Percentiles rank a stretch among this genome's conserved stretches.
These are phyloP conservation scores for Volucella inflata DNA, from an alignment of 2,888 invertebrate species.

Conservation along the genomic window DNA sequence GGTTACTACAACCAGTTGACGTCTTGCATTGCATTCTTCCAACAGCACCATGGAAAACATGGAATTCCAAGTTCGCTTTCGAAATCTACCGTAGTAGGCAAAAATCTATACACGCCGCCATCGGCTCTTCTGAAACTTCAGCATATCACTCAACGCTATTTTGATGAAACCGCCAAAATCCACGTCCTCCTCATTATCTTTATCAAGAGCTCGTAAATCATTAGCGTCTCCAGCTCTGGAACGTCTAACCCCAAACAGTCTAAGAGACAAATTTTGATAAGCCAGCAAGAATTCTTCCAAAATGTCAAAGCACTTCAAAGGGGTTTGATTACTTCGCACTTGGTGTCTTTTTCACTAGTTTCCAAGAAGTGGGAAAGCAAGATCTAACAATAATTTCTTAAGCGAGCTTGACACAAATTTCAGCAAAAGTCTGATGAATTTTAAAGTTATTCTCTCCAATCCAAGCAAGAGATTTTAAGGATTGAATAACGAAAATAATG, in stretches of 20 bases:
- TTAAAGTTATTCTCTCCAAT: too few relatives aligned
- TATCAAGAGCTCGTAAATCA: conserved; percentile 81
- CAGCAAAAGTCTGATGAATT: too few relatives aligned
- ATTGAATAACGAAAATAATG: too few relatives aligned
- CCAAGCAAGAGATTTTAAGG: too few relatives aligned
- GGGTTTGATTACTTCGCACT: too few relatives aligned
- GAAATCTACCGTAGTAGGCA: conserved; percentile 89
- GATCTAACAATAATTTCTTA: too few relatives aligned
- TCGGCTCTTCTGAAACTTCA: conserved; percentile 89
- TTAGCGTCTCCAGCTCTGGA: conserved; percentile 82
- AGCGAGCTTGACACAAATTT: too few relatives aligned
- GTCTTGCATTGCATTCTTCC: conserved; percentile 84
- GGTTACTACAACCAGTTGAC: conserved; percentile 82
- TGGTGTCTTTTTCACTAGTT: too few relatives aligned
- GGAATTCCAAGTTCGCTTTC: conserved; percentile 90
- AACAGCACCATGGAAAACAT: conserved; percentile 83
- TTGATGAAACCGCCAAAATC: conserved; percentile 85
- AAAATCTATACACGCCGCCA: conserved; percentile 91
- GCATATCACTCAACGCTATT: conserved; percentile 84
- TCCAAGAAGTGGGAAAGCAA: too few relatives aligned
- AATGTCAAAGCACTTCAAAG: too few relatives aligned
- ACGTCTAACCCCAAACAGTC: conserved; percentile 82
- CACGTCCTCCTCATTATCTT: conserved; percentile 81
- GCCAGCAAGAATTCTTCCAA: too few relatives aligned
- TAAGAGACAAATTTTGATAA: too few relatives aligned